Conservation (phyloP, 2,797 vertebrate genomes). For the Aldrovandia affinis region DNA sequence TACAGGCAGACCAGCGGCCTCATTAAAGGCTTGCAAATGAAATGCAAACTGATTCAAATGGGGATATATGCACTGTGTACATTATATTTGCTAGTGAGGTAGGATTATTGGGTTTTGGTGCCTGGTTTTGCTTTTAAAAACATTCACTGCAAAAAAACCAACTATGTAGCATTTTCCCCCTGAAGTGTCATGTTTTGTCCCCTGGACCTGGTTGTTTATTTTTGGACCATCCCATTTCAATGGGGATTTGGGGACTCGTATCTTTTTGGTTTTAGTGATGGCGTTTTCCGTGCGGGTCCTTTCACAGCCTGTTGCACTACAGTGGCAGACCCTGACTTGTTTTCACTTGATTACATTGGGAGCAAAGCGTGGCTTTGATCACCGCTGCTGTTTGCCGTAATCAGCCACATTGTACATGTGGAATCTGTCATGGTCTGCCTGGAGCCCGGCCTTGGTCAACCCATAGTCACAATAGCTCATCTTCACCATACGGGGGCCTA, state of each 20-base stretch:
- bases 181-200: neutral
- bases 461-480: constrained; percentile 47
- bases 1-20: too few relatives aligned
- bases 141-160: neutral
- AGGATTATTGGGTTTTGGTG: neutral
- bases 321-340: constrained; percentile 31
- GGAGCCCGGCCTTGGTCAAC: constrained; percentile 22
- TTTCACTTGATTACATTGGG: constrained; percentile 40
- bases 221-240: constrained; percentile 36
- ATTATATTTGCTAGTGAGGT: neutral
- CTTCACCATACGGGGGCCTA: constrained; percentile 20
- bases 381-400: constrained; percentile 35
- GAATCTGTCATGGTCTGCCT: constrained; percentile 35
- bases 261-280: constrained; percentile 37
- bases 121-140: neutral
- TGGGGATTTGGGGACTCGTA: constrained; percentile 30
- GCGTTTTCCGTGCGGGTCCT: constrained; percentile 37
- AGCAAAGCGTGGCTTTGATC: constrained; percentile 49
- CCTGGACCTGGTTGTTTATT: constrained; percentile 40
- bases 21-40: neutral
- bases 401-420: constrained; percentile 38
- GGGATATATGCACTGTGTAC: too few relatives aligned
- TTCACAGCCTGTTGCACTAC: constrained; percentile 23
- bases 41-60: neutral
- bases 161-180: constrained; percentile 8